Evolutionary conservation across 2,113 vertebrate genomes (phyloP).

Genomic region (Petromus typicus): DNA sequence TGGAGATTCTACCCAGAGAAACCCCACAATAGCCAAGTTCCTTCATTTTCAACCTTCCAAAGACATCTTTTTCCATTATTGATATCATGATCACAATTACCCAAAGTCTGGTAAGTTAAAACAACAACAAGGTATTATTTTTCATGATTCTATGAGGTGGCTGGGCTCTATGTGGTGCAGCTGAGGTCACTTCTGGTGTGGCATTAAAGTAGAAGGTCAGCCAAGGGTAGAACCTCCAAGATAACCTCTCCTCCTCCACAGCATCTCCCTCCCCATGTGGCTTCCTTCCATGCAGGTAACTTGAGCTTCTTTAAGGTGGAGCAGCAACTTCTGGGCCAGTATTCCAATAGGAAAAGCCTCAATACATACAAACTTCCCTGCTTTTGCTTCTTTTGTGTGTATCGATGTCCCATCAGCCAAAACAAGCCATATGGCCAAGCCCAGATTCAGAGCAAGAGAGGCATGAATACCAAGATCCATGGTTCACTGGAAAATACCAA

Average conservation of each 20-base stretch:
- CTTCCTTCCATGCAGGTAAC: background rate
- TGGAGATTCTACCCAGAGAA: background rate
- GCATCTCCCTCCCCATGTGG: background rate
- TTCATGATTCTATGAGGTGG: background rate
- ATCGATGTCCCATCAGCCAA: background rate
- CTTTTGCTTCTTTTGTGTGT: background rate
- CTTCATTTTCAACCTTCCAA: background rate
- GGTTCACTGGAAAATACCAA: background rate
- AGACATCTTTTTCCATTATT: background rate
- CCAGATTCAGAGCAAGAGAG: background rate
- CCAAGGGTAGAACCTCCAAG: background rate
- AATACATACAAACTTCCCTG: background rate
- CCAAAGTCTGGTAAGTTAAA: background rate
- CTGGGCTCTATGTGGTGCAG: background rate
- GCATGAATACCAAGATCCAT: background rate
- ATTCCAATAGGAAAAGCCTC: background rate
- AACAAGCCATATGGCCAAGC: background rate
- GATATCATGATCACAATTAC: background rate
- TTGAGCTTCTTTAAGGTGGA: background rate
- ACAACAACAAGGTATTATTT: background rate
- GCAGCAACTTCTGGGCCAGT: background rate
- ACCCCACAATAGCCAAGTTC: background rate
- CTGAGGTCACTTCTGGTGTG: background rate
- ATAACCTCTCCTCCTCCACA: background rate
- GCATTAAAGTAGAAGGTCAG: accelerated